These are phyloP conservation scores for Menura novaehollandiae DNA, from an alignment of 2,113 vertebrate genomes.

Conservation along the genomic window DNA sequence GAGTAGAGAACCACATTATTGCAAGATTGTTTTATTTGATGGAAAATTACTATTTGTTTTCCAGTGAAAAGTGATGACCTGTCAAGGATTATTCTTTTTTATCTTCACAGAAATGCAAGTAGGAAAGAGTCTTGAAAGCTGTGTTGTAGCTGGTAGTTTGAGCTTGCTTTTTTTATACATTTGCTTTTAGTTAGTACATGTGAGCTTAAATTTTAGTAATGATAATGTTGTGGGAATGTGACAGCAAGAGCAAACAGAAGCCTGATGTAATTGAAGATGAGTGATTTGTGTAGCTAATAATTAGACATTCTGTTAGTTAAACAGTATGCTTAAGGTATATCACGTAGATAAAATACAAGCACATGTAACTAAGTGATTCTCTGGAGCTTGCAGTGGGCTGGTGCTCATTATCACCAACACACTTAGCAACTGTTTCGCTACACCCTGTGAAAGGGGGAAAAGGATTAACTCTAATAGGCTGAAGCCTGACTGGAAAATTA, in stretches of 20 bases:
- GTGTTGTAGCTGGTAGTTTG: not conserved
- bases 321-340: not conserved
- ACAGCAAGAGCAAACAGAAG: slow-evolving; percentile 2
- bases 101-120: not conserved
- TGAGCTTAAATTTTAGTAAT: not conserved
- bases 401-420: not conserved
- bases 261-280: not conserved
- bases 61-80: not conserved
- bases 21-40: not conserved
- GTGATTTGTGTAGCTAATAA: slow-evolving; percentile 18
- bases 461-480: not conserved
- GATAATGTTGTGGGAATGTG: not conserved
- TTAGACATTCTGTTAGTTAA: not conserved
- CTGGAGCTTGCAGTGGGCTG: not conserved
- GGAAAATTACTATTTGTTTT: not conserved
- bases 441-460: not conserved
- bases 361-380: not conserved
- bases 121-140: not conserved
- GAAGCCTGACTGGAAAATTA: not conserved
- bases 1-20: not conserved
- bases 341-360: not conserved
- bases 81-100: not conserved
- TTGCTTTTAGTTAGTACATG: not conserved
- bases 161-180: not conserved
- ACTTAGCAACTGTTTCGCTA: not conserved